These are phyloP conservation scores for Amphipyra berbera DNA, from an alignment of 2,888 invertebrate genomes.

Conservation along the genomic window DNA sequence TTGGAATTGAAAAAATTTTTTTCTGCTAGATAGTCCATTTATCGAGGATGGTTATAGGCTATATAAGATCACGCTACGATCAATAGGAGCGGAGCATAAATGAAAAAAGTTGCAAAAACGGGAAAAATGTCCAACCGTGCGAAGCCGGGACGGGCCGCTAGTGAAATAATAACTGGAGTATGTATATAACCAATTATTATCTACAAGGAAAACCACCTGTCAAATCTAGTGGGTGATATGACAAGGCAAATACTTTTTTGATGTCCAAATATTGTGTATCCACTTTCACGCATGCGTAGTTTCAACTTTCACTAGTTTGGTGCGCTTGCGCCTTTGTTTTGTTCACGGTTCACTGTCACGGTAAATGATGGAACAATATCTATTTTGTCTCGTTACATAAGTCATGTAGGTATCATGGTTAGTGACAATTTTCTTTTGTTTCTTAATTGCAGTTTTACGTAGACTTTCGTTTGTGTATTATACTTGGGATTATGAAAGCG, in stretches of 20 bases:
- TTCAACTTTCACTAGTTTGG: slow-evolving; percentile 72
- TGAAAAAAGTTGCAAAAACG: too few relatives aligned
- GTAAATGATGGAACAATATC: slow-evolving; percentile 46
- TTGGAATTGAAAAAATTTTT: too few relatives aligned
- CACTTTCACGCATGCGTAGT: slow-evolving; percentile 69
- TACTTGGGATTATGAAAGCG: slow-evolving; percentile 23
- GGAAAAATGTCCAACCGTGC: too few relatives aligned
- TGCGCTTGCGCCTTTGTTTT: slow-evolving; percentile 39
- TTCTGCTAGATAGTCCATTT: too few relatives aligned
- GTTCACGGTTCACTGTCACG: slow-evolving; percentile 54
- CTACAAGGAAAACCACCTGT: not conserved
- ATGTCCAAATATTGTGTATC: slow-evolving; percentile 60
- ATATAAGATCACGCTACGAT: too few relatives aligned
- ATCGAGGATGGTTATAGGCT: too few relatives aligned
- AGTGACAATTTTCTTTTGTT: slow-evolving; percentile 18
- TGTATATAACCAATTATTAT: too few relatives aligned
- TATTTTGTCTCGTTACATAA: slow-evolving; percentile 43
- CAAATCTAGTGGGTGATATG: slow-evolving; percentile 2
- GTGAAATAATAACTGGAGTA: too few relatives aligned
- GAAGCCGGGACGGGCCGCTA: too few relatives aligned
- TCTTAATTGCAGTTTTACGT: slow-evolving; percentile 1
- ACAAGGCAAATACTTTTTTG: slow-evolving; percentile 52
- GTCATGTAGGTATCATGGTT: slow-evolving; percentile 8
- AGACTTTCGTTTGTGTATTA: not conserved
- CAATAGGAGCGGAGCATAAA: too few relatives aligned